Percentiles rank a stretch among this genome's conserved stretches.
Evolutionary conservation across 2,113 vertebrate species (phyloP).

Genomic region (Menura novaehollandiae): DNA sequence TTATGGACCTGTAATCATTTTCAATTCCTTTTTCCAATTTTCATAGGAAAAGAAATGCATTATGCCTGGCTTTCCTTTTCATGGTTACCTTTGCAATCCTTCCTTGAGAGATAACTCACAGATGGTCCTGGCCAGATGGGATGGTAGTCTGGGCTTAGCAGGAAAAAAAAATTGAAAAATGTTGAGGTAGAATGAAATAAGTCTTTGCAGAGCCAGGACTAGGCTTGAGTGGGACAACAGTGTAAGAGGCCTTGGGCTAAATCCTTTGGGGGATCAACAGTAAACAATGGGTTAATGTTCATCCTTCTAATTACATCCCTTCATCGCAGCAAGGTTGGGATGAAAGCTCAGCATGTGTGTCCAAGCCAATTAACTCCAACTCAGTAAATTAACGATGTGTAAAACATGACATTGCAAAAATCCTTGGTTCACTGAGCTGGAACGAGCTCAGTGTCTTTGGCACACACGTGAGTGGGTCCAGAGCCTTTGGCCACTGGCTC

Average conservation of each 20-base stretch:
- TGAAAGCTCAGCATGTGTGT: conserved; percentile 1
- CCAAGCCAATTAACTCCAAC: conserved; percentile 7
- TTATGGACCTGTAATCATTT: background rate
- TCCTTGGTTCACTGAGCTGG: background rate
- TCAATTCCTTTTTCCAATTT: background rate
- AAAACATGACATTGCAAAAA: conserved; percentile 52
- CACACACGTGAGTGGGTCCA: background rate
- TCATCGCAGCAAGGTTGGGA: background rate
- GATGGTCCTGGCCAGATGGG: background rate
- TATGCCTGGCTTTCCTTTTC: background rate
- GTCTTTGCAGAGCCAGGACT: background rate
- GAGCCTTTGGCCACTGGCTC: conserved; percentile 20
- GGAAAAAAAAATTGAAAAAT: background rate
- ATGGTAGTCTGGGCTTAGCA: background rate
- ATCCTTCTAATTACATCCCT: background rate
- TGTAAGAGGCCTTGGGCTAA: background rate
- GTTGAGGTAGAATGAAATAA: background rate
- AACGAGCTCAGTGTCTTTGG: background rate
- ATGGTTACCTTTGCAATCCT: background rate
- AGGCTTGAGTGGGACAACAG: background rate
- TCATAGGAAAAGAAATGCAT: background rate
- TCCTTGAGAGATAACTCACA: background rate
- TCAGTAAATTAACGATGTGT: conserved; percentile 6
- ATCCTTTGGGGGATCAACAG: background rate
- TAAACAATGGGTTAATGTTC: conserved; percentile 1